These are phyloP conservation scores for Takifugu flavidus DNA, from an alignment of 2,113 vertebrate genomes.

Conservation along the genomic window DNA sequence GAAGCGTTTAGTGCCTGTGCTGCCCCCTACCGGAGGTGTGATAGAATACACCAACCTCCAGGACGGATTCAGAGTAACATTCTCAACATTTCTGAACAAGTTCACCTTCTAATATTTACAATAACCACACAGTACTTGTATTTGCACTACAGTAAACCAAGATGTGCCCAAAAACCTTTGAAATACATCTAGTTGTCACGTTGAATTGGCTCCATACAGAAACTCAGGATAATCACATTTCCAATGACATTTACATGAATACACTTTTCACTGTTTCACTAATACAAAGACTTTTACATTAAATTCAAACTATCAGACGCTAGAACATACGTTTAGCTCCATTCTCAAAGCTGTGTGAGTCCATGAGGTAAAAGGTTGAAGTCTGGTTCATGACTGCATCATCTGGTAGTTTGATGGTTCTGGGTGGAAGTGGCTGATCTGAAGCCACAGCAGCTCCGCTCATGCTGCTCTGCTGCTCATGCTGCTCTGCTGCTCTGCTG, in stretches of 20 bases:
- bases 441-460: conserved; percentile 2
- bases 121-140: no score
- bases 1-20: conserved; percentile 15
- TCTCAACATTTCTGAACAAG: background rate
- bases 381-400: background rate
- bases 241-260: background rate
- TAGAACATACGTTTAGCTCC: background rate
- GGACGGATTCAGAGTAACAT: background rate
- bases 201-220: no score
- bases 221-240: background rate
- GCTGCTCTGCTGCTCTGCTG: background rate
- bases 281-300: background rate
- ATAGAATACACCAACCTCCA: conserved; percentile 2
- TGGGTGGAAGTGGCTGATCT: background rate
- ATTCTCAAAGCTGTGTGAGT: background rate
- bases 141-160: no score
- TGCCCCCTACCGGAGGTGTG: conserved; percentile 35
- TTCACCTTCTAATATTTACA: background rate
- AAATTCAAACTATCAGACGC: background rate
- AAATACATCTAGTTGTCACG: no score
- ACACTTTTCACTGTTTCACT: background rate
- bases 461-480: conserved; percentile 12
- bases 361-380: background rate
- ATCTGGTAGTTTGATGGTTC: background rate
- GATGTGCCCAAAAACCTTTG: no score